Evolutionary conservation across 2,888 invertebrate species (phyloP).

Genomic region (Monochamus alternatus): DNA sequence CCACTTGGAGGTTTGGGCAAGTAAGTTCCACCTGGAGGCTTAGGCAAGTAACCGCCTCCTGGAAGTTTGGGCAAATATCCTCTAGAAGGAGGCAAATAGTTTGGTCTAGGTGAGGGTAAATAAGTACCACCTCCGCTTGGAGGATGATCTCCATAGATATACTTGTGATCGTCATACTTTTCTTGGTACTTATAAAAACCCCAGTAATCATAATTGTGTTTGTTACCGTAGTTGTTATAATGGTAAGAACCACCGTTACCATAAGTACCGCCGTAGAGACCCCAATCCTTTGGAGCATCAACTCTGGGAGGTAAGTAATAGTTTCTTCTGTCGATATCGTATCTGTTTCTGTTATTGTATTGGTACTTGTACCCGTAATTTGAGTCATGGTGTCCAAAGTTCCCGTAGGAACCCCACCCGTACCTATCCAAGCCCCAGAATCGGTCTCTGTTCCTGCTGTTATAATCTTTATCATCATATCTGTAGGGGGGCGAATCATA

Average conservation of each 20-base stretch:
- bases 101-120: slow-evolving; percentile 31
- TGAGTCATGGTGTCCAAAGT: slow-evolving; percentile 58
- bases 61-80: slow-evolving; percentile 46
- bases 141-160: slow-evolving; percentile 36
- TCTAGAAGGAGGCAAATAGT: slow-evolving; percentile 46
- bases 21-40: slow-evolving; percentile 21
- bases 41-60: slow-evolving; percentile 41
- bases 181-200: slow-evolving; percentile 58
- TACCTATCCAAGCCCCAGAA: slow-evolving; percentile 66
- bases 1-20: slow-evolving; percentile 30
- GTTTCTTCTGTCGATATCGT: slow-evolving; percentile 51
- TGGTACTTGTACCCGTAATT: slow-evolving; percentile 37
- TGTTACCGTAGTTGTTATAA: slow-evolving; percentile 53
- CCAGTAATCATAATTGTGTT: slow-evolving; percentile 63
- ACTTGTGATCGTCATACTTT: slow-evolving; percentile 22
- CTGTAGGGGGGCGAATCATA: slow-evolving; percentile 31
- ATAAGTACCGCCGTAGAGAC: slow-evolving; percentile 66
- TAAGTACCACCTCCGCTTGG: slow-evolving; percentile 26
- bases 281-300: slow-evolving; percentile 65
- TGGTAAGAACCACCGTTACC: slow-evolving; percentile 60
- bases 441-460: slow-evolving; percentile 56
- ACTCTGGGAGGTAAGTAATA: slow-evolving; percentile 63
- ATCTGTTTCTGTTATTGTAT: slow-evolving; percentile 42
- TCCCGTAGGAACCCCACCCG: slow-evolving; percentile 76
- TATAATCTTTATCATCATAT: slow-evolving; percentile 35